These are phyloP conservation scores for Himalopsyche tibetana DNA, from an alignment of 2,888 invertebrate species.

Conservation along the genomic window DNA sequence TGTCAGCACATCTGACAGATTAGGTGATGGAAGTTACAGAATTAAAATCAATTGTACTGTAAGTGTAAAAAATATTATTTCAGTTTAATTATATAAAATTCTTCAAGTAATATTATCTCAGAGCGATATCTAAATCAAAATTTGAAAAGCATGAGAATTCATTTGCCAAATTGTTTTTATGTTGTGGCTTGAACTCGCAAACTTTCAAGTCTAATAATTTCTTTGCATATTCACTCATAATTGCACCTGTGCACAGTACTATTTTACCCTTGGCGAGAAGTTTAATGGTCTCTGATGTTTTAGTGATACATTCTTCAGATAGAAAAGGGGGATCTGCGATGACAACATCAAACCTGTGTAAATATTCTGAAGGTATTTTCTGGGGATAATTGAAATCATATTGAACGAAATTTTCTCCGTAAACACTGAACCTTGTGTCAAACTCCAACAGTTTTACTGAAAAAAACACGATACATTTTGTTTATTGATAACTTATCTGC, in stretches of 20 bases:
- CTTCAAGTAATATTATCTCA: conserved; percentile 28
- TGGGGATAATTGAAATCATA: conserved; percentile 93
- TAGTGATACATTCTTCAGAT: conserved; percentile 92
- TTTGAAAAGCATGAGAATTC: conserved; percentile 95
- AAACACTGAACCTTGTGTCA: conserved; percentile 88
- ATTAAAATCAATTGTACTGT: not conserved
- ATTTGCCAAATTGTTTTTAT: conserved; percentile 93
- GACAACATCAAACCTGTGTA: conserved; percentile 85
- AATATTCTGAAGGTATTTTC: conserved; percentile 79
- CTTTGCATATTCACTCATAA: conserved; percentile 85
- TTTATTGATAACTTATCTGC: too few species aligned
- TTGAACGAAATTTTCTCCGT: conserved; percentile 86
- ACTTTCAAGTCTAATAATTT: conserved; percentile 80
- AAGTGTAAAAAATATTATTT: conserved; percentile 16
- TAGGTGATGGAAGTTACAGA: too few species aligned
- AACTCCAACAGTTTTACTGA: conserved; percentile 88
- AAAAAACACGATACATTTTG: conserved; percentile 66
- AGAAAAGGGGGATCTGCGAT: conserved; percentile 97
- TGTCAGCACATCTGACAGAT: too few species aligned
- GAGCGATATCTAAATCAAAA: conserved; percentile 82
- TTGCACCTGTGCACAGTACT: conserved; percentile 91
- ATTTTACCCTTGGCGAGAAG: conserved; percentile 85
- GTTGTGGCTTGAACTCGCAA: conserved; percentile 86
- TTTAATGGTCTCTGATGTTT: conserved; percentile 87
- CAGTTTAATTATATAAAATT: too few species aligned